Base-by-base conservation (phyloP, 1,140 invertebrate genomes). In the Heterodera carotae region DNA sequence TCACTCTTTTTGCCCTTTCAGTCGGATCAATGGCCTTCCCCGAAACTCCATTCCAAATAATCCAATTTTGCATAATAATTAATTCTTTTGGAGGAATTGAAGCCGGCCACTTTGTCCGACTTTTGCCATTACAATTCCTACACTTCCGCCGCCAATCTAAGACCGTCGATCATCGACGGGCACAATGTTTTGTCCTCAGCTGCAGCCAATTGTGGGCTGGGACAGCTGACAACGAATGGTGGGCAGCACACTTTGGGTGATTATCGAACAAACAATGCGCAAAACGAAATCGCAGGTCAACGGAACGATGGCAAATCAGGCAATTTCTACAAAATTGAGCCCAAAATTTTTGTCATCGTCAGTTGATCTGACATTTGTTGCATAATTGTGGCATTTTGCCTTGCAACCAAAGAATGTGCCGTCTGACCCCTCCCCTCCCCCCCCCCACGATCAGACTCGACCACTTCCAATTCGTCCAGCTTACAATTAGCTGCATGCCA, bases 81-180 rank as follows among this genome's bases (percentile, higher is more conserved):
- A 43, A n/a, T n/a, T 53, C 29, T 72, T 29, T 72, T 27, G n/a
- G 36, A 74, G 72, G 72, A 74, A 62, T 43, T 74, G 39, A 74
- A 74, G 25, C 72, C 72, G 53, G 64, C 27, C 27, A 29, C 56
- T 56, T 33, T 74, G 39, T 27, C 72, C 53, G 77, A 78, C 66
- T 78, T 78, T 25, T 75, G 76, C 22, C 56, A 66, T 27, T 78
- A 78, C 60, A 43, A 66, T 53, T 39, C 68, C 43, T 62, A 62
- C n/a, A 29, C 74, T 39, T 64, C 69, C n/a, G 74, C 77, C 15
- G 75, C 77, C 10, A 78, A 74, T 64, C 39, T 78, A 18, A 27
- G 76, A 29, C 77, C 77, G n/a, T n/a, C n/a, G 34, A 76, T 77
- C 18, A 39, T 77, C 62, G 76, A 77, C 36, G 56, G 72, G 15